Evolutionary conservation across 2,113 vertebrate genomes (phyloP).

Genomic region (Mandrillus leucophaeus): DNA sequence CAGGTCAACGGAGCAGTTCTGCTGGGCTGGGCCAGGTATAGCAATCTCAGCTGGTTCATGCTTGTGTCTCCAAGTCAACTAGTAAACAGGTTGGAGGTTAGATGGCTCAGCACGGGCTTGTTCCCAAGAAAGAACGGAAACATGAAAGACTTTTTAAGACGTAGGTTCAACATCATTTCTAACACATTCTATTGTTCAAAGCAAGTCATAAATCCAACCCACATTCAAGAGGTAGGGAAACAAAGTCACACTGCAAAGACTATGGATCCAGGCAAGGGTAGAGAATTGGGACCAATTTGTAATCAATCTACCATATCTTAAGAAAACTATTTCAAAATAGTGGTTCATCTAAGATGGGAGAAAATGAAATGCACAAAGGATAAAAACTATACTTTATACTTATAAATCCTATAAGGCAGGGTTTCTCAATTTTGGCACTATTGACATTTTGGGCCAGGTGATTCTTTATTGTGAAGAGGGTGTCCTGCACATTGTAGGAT

Average conservation of each 20-base stretch:
- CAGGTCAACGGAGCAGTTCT: neutral
- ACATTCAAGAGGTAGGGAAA: neutral
- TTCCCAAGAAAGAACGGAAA: neutral
- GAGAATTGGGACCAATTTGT: neutral
- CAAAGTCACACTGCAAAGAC: neutral
- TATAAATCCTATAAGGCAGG: neutral
- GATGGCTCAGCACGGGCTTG: neutral
- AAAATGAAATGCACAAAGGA: neutral
- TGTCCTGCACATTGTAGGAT: neutral
- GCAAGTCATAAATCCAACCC: neutral
- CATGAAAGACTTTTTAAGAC: neutral
- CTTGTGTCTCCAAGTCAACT: neutral
- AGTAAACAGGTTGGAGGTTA: neutral
- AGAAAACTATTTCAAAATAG: neutral
- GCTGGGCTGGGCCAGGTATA: neutral
- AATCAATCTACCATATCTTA: neutral
- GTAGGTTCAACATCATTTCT: neutral
- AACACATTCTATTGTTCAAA: neutral
- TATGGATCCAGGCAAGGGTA: neutral
- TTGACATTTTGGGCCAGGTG: neutral
- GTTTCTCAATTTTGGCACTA: neutral
- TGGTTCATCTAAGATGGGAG: neutral
- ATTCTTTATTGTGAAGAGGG: neutral
- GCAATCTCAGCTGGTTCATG: neutral
- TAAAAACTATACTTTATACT: neutral